Percentiles rank a stretch among this genome's conserved stretches.
These are phyloP conservation scores for Petaurus breviceps DNA, from an alignment of 2,113 vertebrate species.

Conservation along the genomic window DNA sequence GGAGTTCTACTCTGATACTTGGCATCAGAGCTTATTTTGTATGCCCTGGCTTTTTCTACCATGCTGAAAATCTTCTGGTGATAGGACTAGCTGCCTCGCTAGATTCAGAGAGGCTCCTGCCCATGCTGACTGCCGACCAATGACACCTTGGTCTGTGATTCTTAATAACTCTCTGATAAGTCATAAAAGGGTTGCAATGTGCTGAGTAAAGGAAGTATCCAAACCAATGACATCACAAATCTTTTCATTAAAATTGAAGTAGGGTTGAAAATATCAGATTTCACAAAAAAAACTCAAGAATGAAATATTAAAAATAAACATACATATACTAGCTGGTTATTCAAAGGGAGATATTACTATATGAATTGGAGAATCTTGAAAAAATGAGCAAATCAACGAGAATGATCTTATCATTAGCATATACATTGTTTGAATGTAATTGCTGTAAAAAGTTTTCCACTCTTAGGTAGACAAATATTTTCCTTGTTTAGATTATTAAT, in stretches of 20 bases:
- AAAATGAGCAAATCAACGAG: background rate
- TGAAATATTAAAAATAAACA: background rate
- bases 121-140: background rate
- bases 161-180: background rate
- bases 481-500: background rate
- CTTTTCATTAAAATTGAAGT: background rate
- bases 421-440: conserved; percentile 1
- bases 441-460: background rate
- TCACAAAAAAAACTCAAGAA: background rate
- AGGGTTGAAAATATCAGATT: background rate
- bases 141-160: background rate
- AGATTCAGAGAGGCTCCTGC: background rate
- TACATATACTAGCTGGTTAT: background rate
- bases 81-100: background rate
- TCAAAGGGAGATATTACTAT: background rate
- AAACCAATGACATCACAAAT: background rate
- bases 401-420: background rate
- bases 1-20: background rate
- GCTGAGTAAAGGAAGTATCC: background rate
- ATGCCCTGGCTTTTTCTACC: background rate
- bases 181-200: background rate
- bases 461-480: background rate
- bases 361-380: conserved; percentile 9
- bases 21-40: background rate
- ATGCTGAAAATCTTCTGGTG: background rate